Evolutionary conservation across 2,888 invertebrate species (phyloP), one percentile per base, ranked within the genome.

Genomic region (Ptilodon capucinus): DNA sequence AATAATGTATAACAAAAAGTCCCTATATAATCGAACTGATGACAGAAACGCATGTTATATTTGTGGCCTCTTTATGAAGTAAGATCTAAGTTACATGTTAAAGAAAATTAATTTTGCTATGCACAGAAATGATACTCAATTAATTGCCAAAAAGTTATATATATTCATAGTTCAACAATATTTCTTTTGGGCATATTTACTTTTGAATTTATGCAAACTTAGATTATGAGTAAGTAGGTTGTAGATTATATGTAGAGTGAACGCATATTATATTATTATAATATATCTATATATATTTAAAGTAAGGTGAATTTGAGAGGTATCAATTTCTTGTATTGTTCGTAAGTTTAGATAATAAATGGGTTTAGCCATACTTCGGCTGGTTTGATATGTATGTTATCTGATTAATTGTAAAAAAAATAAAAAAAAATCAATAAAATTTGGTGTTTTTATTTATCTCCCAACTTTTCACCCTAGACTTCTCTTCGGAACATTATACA

Each of bases 81-180:
- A 90, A 91, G 89, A 89, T 90, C 88, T 91, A 89, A 89, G 91
- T 91, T 91, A 91, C 89, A 88, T 88, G 82, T 89, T 89, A 86
- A 91, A 89, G 84, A 84, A 89, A 89, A 89, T 84, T 89, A 87
- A 89, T 89, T 88, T 91, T 91, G 90, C 90, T 91, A 90, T 91
- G 91, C 91, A 91, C 91, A 91, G 86, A 91, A 90, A 91, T 91
- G 91, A 92, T 92, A 92, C 91, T 92, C 91, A 92, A 87, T 91
- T 88, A 90, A 91, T 91, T 92, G 91, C 91, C 91, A 91, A 92
- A 91, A 92, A 91, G 88, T 91, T 86, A 90, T 89, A 89, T 90
- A 88, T 90, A 90, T 91, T 88, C 89, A 89, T 91, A 91, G 88
- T 87, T 91, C 86, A 89, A 89, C 88, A 90, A 88, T 90, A 89